These are phyloP conservation scores for Gymnoscelis rufifasciata DNA, from an alignment of 2,888 invertebrate genomes.

Conservation along the genomic window DNA sequence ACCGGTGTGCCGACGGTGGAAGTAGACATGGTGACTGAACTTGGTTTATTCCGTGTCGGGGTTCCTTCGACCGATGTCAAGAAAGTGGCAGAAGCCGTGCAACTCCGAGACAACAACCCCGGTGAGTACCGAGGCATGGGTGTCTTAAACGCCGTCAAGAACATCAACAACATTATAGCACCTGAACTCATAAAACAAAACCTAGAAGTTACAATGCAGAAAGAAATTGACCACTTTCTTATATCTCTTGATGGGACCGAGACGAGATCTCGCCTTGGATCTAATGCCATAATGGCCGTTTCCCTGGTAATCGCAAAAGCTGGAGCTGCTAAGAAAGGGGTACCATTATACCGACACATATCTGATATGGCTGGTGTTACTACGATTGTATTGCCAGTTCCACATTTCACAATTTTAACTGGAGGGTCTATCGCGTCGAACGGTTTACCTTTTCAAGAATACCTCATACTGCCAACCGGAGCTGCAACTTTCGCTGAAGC, in stretches of 20 bases:
- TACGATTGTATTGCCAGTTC: conserved; percentile 95
- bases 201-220: conserved; percentile 93
- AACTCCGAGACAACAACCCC: conserved; percentile 94
- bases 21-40: conserved; percentile 89
- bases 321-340: conserved; percentile 95
- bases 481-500: conserved; percentile 95
- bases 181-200: conserved; percentile 89
- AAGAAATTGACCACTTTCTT: conserved; percentile 92
- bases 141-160: conserved; percentile 91
- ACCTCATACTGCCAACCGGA: conserved; percentile 95
- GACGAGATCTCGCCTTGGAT: conserved; percentile 95
- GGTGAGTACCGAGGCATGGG: conserved; percentile 94
- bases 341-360: conserved; percentile 93
- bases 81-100: conserved; percentile 95
- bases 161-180: conserved; percentile 90
- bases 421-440: conserved; percentile 98
- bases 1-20: conserved; percentile 98
- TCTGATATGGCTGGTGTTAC: conserved; percentile 95
- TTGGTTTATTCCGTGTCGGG: conserved; percentile 93
- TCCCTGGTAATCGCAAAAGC: conserved; percentile 98
- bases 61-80: conserved; percentile 98
- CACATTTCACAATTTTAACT: conserved; percentile 98
- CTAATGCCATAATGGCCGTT: conserved; percentile 97
- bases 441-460: conserved; percentile 96
- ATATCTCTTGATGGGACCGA: conserved; percentile 95